Evolutionary conservation across 2,113 vertebrate species (phyloP).

Genomic region (Sula dactylatra): DNA sequence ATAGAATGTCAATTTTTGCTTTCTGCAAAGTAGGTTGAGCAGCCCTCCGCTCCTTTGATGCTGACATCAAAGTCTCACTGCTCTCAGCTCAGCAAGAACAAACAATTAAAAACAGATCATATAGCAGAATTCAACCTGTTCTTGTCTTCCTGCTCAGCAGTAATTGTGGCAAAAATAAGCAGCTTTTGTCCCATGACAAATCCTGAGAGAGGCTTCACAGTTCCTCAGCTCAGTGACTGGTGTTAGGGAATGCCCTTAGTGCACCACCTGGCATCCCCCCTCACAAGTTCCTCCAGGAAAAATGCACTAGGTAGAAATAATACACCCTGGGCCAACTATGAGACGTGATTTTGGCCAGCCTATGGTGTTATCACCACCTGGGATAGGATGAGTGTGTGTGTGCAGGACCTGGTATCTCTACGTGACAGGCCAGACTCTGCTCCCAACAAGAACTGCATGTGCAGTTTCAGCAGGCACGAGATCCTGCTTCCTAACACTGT

Average conservation of each 20-base stretch:
- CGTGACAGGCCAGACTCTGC: neutral
- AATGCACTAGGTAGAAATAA: neutral
- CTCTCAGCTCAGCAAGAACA: neutral
- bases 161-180: neutral
- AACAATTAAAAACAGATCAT: slow-evolving; percentile 2
- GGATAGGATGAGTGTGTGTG: too few species aligned
- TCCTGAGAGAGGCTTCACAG: neutral
- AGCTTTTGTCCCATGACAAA: neutral
- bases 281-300: neutral
- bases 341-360: neutral
- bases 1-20: neutral
- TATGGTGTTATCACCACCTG: fast-evolving
- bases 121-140: neutral
- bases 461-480: neutral
- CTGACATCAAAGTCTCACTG: slow-evolving; percentile 18
- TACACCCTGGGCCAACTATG: neutral
- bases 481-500: fast-evolving
- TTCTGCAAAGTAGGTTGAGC: neutral
- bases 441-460: neutral
- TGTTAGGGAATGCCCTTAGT: neutral
- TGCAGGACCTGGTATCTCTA: neutral
- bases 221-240: neutral
- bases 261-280: neutral
- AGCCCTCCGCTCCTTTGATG: neutral
- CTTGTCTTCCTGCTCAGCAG: neutral